Percentiles rank a stretch among this genome's conserved stretches.
phyloP scores from a whole-genome alignment of 2,113 vertebrate species.

The Zosterops hypoxanthus region DNA sequence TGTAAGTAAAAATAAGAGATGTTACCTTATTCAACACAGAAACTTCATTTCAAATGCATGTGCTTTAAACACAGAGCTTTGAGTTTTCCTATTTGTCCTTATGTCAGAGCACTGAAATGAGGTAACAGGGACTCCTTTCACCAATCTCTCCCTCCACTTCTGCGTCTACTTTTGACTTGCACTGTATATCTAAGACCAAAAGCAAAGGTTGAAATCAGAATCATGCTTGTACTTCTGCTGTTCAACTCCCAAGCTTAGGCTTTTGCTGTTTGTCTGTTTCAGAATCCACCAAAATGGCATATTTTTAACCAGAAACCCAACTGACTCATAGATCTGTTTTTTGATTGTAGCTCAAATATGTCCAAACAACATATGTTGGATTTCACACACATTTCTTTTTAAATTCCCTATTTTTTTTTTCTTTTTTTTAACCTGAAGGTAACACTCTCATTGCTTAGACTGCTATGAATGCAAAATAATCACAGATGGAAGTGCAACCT shows the following conservation, averaged over 20 bases:
- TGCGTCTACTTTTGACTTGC: neutral
- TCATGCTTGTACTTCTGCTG: neutral
- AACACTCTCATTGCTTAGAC: neutral
- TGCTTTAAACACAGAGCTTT: neutral
- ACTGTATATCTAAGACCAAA: neutral
- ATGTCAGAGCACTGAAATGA: neutral
- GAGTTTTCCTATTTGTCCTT: neutral
- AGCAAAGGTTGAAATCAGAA: neutral
- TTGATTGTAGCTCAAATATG: neutral
- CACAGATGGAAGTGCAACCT: neutral
- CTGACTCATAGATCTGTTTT: neutral
- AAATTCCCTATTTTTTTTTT: accelerated
- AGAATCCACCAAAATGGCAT: neutral
- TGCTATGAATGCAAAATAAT: neutral
- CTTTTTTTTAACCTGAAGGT: neutral
- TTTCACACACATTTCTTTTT: neutral
- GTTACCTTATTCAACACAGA: neutral
- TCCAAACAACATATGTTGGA: neutral
- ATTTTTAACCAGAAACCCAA: neutral
- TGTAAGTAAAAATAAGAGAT: neutral
- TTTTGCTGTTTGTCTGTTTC: neutral
- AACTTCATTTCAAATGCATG: neutral
- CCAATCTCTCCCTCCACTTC: neutral
- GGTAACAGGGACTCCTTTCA: neutral
- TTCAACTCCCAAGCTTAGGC: neutral